A percentile compares a stretch with the other conserved stretches of the same genome.
Conservation (phyloP, 2,113 vertebrate genomes). For the Oreochromis aureus region DNA sequence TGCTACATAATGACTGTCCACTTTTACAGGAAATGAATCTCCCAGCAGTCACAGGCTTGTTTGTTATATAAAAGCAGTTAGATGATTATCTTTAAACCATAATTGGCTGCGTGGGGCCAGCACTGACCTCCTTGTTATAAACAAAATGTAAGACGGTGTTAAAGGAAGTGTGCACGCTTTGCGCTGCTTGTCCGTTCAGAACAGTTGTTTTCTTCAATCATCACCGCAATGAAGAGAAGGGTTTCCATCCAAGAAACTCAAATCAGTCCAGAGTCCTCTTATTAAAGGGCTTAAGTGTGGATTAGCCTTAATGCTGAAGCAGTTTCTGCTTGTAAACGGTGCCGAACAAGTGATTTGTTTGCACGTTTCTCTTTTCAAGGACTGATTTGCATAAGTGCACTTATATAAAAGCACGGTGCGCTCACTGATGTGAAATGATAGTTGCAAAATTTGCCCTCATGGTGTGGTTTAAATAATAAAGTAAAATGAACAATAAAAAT, state of each 20-base stretch:
- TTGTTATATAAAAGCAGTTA: not conserved
- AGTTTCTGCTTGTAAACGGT: not conserved
- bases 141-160: not conserved
- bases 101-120: not conserved
- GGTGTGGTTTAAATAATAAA: not conserved
- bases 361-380: not conserved
- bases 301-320: conserved; percentile 4
- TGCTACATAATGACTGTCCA: not conserved
- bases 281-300: not conserved
- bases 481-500: not conserved
- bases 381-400: not conserved
- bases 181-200: not conserved
- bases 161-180: not conserved
- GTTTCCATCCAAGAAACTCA: conserved; percentile 3
- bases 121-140: not conserved
- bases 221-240: not conserved
- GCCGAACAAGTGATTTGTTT: not conserved
- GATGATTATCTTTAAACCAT: not conserved
- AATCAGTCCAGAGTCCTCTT: not conserved
- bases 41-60: not conserved
- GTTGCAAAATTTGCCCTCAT: not conserved
- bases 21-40: not conserved
- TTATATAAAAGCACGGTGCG: not conserved
- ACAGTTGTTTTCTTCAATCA: not conserved
- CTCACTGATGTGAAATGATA: not conserved